Percentiles rank a stretch among this genome's conserved stretches.
Conservation (phyloP, 2,797 vertebrate species). For the Danio kyathit region DNA sequence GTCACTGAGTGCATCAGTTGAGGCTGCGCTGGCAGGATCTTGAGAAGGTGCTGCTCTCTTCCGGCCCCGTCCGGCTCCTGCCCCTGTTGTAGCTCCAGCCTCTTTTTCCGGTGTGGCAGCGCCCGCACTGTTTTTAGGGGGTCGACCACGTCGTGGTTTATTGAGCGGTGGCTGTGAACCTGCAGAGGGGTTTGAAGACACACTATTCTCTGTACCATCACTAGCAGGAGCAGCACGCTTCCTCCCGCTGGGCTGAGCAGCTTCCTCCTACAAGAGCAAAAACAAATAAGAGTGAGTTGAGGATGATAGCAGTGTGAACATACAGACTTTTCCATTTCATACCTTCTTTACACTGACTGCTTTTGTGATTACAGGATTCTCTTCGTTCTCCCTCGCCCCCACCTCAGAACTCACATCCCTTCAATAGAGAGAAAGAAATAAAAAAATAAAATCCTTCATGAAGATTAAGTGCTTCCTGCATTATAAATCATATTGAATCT, state of each 20-base stretch:
- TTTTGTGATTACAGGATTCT: constrained; percentile 93
- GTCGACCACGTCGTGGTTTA: constrained; percentile 92
- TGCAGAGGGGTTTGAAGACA: constrained; percentile 82
- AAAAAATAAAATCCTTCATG: background rate
- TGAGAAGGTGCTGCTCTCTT: constrained; percentile 86
- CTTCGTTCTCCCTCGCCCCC: constrained; percentile 94
- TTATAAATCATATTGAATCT: background rate
- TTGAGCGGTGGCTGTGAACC: constrained; percentile 78
- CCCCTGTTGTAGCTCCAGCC: constrained; percentile 77
- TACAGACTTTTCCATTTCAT: constrained; percentile 35
- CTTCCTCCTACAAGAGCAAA: constrained; percentile 80
- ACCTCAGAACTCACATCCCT: constrained; percentile 88
- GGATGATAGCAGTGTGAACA: background rate
- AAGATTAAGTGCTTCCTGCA: background rate
- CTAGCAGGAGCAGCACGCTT: constrained; percentile 76
- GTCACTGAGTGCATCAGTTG: constrained; percentile 87
- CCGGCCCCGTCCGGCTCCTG: constrained; percentile 86
- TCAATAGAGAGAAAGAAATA: constrained; percentile 1
- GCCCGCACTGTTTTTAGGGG: constrained; percentile 83
- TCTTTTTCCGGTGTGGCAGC: constrained; percentile 80
- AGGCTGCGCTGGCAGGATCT: constrained; percentile 79
- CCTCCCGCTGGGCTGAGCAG: constrained; percentile 80
- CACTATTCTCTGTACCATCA: constrained; percentile 85
- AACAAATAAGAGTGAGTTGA: background rate
- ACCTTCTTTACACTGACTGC: constrained; percentile 88